Percentiles rank a stretch among this genome's conserved stretches.
These are phyloP conservation scores for Drosophila anceps DNA, from an alignment of 2,888 invertebrate genomes.

Conservation along the genomic window DNA sequence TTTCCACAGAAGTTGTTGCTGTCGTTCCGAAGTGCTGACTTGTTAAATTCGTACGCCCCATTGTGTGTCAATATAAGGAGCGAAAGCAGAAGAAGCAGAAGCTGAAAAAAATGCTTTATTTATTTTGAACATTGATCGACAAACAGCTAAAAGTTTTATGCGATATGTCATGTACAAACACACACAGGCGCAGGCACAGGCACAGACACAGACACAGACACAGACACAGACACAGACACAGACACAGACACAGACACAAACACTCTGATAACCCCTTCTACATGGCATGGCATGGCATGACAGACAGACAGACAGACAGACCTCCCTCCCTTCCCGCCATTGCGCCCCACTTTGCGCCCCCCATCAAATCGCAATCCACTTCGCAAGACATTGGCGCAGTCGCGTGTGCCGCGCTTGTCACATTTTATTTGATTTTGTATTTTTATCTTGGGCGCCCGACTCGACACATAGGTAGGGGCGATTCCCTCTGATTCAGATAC, in stretches of 20 bases:
- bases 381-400: slow-evolving; percentile 50
- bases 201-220: slow-evolving; percentile 3
- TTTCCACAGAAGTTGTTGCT: neutral
- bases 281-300: neutral
- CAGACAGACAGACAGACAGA: neutral
- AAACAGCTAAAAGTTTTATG: slow-evolving; percentile 32
- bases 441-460: slow-evolving; percentile 34
- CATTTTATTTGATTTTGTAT: slow-evolving; percentile 64
- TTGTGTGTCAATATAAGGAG: slow-evolving; percentile 11
- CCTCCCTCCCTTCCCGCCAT: neutral
- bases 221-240: too few species aligned
- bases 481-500: slow-evolving; percentile 16
- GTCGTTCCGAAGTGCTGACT: neutral
- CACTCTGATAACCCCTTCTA: neutral
- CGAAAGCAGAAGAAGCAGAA: neutral
- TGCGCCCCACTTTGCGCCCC: too few species aligned
- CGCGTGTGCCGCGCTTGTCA: slow-evolving; percentile 50
- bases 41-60: slow-evolving; percentile 2
- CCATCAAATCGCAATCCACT: slow-evolving; percentile 37
- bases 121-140: slow-evolving; percentile 43
- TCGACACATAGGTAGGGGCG: neutral
- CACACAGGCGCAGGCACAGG: neutral
- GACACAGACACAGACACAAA: neutral
- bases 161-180: slow-evolving; percentile 26
- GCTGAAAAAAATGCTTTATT: slow-evolving; percentile 23